A percentile compares a stretch with the other conserved stretches of the same genome.
Conservation (phyloP, 2,888 invertebrate species). For the Melinopterus prodromus region DNA sequence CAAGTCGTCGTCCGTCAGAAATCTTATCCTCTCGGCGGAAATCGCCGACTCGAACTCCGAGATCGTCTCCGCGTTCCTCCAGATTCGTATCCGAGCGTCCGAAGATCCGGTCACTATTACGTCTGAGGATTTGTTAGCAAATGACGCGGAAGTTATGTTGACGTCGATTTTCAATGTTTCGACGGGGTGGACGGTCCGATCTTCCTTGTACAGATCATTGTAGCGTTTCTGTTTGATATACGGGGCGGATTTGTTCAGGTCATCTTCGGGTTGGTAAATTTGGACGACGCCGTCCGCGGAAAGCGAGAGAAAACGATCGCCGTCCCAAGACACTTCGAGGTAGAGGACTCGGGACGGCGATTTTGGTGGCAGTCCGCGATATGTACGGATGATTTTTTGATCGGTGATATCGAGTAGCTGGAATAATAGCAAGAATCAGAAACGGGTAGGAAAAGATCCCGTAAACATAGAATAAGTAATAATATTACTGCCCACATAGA, state of each 20-base stretch:
- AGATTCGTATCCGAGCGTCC: conserved; percentile 43
- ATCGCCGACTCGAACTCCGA: conserved; percentile 34
- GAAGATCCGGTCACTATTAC: conserved; percentile 45
- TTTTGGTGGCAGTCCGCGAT: conserved; percentile 59
- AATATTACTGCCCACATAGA: no score
- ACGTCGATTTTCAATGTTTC: conserved; percentile 38
- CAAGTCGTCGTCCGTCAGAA: conserved; percentile 46
- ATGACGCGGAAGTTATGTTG: conserved; percentile 49
- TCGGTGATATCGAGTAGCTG: conserved; percentile 69
- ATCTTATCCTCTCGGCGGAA: conserved; percentile 42
- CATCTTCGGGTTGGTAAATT: conserved; percentile 65
- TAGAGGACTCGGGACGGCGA: conserved; percentile 57
- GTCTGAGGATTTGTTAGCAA: conserved; percentile 43
- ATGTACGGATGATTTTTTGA: conserved; percentile 64
- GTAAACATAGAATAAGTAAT: no score
- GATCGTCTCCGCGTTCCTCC: conserved; percentile 38
- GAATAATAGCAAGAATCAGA: no score
- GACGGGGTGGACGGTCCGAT: conserved; percentile 44
- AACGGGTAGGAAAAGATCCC: no score
- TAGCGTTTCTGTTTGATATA: conserved; percentile 54
- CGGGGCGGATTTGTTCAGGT: conserved; percentile 44
- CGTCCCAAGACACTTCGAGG: conserved; percentile 65
- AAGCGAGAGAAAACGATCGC: conserved; percentile 67
- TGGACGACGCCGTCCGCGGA: conserved; percentile 67
- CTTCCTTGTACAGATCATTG: conserved; percentile 53